These are phyloP conservation scores for Pharmacophagus antenor DNA, from an alignment of 2,888 invertebrate genomes.

Conservation along the genomic window DNA sequence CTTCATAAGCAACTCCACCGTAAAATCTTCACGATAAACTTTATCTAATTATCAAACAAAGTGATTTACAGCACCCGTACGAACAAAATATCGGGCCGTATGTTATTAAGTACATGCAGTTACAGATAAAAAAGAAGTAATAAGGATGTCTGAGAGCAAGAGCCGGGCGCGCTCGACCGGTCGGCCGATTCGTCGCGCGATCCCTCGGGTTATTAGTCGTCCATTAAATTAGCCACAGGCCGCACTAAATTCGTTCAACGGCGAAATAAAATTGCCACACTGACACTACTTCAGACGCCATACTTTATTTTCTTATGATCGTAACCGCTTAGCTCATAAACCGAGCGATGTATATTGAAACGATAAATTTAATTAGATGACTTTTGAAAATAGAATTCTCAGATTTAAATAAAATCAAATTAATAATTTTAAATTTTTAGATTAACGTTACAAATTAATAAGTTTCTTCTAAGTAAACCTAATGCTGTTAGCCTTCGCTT, in stretches of 20 bases:
- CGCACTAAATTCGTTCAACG: constrained; percentile 55
- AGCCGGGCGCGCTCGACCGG: constrained; percentile 38
- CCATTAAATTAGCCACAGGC: constrained; percentile 61
- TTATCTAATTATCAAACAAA: constrained; percentile 29
- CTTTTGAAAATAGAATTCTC: background rate
- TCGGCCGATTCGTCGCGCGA: constrained; percentile 56
- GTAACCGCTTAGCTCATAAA: constrained; percentile 29
- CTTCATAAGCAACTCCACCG: constrained; percentile 8
- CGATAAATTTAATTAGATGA: constrained; percentile 20
- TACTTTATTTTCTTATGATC: constrained; percentile 35
- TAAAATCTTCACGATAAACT: constrained; percentile 19
- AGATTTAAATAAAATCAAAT: background rate
- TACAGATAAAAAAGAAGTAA: constrained; percentile 26
- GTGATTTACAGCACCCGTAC: constrained; percentile 23
- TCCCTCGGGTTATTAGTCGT: constrained; percentile 55
- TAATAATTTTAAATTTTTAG: background rate
- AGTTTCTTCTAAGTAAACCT: too few relatives aligned
- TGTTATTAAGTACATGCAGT: constrained; percentile 25
- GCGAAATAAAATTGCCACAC: constrained; percentile 55
- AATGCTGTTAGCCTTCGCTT: background rate
- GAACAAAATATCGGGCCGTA: constrained; percentile 10
- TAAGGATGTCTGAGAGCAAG: constrained; percentile 34
- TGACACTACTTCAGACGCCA: constrained; percentile 46
- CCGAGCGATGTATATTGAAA: constrained; percentile 2
- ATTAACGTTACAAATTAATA: background rate